These are phyloP conservation scores for Tiliacea citrago DNA, from an alignment of 2,888 invertebrate genomes.

Conservation along the genomic window DNA sequence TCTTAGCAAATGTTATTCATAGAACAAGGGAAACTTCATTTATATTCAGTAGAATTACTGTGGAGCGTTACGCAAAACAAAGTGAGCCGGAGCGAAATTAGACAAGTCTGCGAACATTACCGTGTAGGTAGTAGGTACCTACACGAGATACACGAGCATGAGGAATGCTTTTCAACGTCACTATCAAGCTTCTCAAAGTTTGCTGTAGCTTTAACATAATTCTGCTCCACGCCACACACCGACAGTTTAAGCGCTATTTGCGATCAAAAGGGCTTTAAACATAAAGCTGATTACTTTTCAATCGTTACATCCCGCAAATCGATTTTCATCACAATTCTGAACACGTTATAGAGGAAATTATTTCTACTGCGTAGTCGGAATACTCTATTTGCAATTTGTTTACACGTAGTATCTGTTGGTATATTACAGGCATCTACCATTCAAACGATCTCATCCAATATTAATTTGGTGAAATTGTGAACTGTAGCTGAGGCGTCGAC, in stretches of 20 bases:
- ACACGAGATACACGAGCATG: constrained; percentile 41
- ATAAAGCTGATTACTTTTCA: constrained; percentile 48
- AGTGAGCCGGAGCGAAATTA: constrained; percentile 75
- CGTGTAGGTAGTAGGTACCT: constrained; percentile 56
- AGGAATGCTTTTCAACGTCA: constrained; percentile 63
- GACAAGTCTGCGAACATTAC: constrained; percentile 74
- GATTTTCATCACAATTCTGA: constrained; percentile 43
- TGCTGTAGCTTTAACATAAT: constrained; percentile 65
- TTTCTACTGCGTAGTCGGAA: constrained; percentile 31
- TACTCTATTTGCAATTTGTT: constrained; percentile 47
- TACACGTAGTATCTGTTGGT: constrained; percentile 41
- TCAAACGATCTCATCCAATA: constrained; percentile 62
- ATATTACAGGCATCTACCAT: constrained; percentile 52
- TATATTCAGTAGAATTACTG: constrained; percentile 85
- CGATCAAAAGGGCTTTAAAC: constrained; percentile 47
- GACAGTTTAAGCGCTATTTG: constrained; percentile 16
- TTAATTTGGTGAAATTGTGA: constrained; percentile 63
- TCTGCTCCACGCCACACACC: constrained; percentile 63
- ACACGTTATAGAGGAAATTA: constrained; percentile 47
- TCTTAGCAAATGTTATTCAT: constrained; percentile 86
- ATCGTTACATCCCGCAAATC: constrained; percentile 25
- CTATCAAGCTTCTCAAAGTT: constrained; percentile 65
- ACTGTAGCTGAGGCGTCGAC: constrained; percentile 52
- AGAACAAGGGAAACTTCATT: constrained; percentile 84
- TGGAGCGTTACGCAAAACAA: constrained; percentile 78